Conservation (phyloP, 2,797 vertebrate genomes). For the Sebastolobus altivelis region DNA sequence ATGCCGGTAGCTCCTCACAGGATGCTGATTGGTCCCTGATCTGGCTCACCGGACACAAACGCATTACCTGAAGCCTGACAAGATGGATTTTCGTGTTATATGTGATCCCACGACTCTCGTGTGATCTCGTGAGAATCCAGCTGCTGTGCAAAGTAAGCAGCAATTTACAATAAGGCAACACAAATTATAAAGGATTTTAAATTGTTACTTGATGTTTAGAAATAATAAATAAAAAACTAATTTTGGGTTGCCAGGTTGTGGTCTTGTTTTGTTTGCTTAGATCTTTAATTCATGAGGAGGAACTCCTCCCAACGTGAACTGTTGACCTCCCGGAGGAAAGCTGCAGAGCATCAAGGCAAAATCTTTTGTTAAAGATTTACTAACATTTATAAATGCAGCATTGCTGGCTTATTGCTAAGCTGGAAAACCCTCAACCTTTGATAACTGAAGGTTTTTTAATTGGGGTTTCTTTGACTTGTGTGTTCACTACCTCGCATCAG, state of each 20-base stretch:
- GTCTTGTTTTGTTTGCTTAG: background rate
- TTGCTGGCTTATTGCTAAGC: background rate
- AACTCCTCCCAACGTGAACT: constrained; percentile 18
- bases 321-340: constrained; percentile 27
- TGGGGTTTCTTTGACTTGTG: constrained; percentile 4
- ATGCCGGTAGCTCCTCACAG: no score
- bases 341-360: constrained; percentile 1
- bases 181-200: background rate
- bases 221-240: background rate
- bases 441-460: constrained; percentile 1
- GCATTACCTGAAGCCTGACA: no score
- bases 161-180: background rate
- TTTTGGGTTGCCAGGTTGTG: background rate
- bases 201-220: background rate
- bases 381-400: constrained; percentile 7
- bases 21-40: no score
- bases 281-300: background rate
- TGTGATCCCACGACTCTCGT: no score
- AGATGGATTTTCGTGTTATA: no score
- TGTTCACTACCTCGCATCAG: background rate
- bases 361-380: constrained; percentile 52
- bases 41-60: no score
- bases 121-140: no score
- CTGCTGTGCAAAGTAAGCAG: no score
- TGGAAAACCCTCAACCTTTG: background rate